These are phyloP conservation scores for Dicranocentrus wangi DNA, from an alignment of 2,888 invertebrate species.

Conservation along the genomic window DNA sequence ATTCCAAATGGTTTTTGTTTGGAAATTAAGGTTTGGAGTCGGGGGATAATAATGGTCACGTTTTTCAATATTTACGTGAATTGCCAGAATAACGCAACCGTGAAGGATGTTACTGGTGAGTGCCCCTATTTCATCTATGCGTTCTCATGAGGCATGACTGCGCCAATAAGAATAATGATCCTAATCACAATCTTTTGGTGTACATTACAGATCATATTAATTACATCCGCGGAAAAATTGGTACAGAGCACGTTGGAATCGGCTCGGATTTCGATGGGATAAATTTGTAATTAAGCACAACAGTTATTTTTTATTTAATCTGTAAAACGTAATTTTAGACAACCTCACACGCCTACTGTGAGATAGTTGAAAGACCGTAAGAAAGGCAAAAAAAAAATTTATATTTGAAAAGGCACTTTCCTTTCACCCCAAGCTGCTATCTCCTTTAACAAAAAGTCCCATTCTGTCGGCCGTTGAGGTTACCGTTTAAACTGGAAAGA, in stretches of 20 bases:
- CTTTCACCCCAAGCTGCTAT: too few relatives aligned
- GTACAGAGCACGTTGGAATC: slow-evolving; percentile 90
- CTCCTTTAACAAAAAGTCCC: too few relatives aligned
- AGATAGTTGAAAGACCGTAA: too few relatives aligned
- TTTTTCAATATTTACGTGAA: slow-evolving; percentile 87
- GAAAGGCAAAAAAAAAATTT: too few relatives aligned
- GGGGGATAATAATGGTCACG: slow-evolving; percentile 90
- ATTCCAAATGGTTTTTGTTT: slow-evolving; percentile 20
- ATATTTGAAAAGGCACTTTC: too few relatives aligned
- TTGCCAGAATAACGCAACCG: slow-evolving; percentile 82
- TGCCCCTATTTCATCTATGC: too few relatives aligned
- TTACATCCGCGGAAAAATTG: slow-evolving; percentile 88
- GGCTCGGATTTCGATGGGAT: slow-evolving; percentile 90
- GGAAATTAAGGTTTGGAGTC: slow-evolving; percentile 80
- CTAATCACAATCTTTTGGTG: too few relatives aligned
- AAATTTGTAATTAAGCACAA: slow-evolving; percentile 64
- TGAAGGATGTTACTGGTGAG: slow-evolving; percentile 87
- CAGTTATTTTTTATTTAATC: neutral
- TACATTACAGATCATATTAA: slow-evolving; percentile 90
- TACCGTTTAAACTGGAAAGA: neutral
- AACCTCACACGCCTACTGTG: too few relatives aligned
- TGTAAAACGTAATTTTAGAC: neutral
- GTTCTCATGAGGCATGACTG: too few relatives aligned
- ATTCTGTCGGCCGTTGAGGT: too few relatives aligned
- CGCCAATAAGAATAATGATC: too few relatives aligned